Conservation (phyloP, 2,888 invertebrate genomes). For the Seira musarum region DNA sequence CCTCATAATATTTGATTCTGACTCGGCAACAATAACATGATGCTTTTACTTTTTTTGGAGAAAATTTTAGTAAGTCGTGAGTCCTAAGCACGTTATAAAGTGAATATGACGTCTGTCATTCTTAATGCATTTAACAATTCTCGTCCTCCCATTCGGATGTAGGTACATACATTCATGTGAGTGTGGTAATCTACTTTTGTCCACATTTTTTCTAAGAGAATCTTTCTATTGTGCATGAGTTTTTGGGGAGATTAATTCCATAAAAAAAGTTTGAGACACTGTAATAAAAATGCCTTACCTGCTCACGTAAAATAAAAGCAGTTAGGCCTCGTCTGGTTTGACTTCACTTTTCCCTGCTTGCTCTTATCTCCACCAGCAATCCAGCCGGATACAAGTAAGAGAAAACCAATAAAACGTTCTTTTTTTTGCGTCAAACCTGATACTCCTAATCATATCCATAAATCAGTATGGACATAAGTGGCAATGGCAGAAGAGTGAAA, state of each 20-base stretch:
- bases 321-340: no score
- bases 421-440: slow-evolving; percentile 51
- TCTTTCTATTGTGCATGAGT: not conserved
- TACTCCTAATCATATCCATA: slow-evolving; percentile 56
- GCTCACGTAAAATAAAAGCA: no score
- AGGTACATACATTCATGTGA: not conserved
- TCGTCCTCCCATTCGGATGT: not conserved
- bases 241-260: slow-evolving; percentile 16
- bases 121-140: slow-evolving; percentile 52
- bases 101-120: slow-evolving; percentile 53
- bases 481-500: slow-evolving; percentile 38
- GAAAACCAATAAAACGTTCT: slow-evolving; percentile 53
- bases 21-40: not conserved
- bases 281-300: no score
- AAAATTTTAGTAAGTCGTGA: not conserved
- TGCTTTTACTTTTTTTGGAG: no score
- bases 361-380: slow-evolving; percentile 48
- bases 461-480: slow-evolving; percentile 55
- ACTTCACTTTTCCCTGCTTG: no score
- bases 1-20: not conserved
- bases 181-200: no score
- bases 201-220: no score
- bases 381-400: slow-evolving; percentile 54
- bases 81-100: slow-evolving; percentile 20
- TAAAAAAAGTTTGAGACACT: no score